A percentile compares a stretch with the other conserved stretches of the same genome.
Conservation (phyloP, 2,797 vertebrate genomes). For the Darevskia mixta region DNA sequence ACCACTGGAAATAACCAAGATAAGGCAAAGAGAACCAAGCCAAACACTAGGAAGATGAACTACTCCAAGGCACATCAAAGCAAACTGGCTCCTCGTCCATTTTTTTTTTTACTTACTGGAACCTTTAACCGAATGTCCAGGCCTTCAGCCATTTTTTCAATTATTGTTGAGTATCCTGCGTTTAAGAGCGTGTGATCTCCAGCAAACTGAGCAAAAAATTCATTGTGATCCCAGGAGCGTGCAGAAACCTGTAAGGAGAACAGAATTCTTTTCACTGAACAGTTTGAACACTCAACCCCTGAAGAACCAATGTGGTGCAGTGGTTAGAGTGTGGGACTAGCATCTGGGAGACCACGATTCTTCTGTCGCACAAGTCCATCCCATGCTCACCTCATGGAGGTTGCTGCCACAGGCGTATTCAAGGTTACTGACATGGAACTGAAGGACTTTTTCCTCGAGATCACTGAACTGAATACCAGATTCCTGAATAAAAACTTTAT, state of each 20-base stretch:
- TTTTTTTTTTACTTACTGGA: constrained; percentile 76
- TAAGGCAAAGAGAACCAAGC: not conserved
- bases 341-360: no score
- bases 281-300: not conserved
- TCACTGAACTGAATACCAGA: constrained; percentile 96
- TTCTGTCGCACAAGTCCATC: not conserved
- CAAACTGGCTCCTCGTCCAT: not conserved
- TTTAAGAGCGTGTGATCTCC: constrained; percentile 94
- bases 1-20: not conserved
- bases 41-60: not conserved
- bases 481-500: constrained; percentile 94
- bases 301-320: not conserved
- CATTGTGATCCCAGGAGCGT: constrained; percentile 98
- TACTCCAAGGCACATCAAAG: not conserved
- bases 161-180: constrained; percentile 88
- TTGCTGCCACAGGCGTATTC: constrained; percentile 96
- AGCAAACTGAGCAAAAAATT: constrained; percentile 98
- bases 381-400: constrained; percentile 86
- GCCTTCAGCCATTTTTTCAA: constrained; percentile 89
- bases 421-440: constrained; percentile 98
- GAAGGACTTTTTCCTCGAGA: constrained; percentile 93
- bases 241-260: constrained; percentile 88
- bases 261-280: constrained; percentile 19
- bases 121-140: constrained; percentile 89
- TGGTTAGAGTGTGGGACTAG: no score